Percentiles rank a stretch among this genome's conserved stretches.
These are phyloP conservation scores for Eudemis profundana DNA, from an alignment of 2,888 invertebrate species.

Conservation along the genomic window DNA sequence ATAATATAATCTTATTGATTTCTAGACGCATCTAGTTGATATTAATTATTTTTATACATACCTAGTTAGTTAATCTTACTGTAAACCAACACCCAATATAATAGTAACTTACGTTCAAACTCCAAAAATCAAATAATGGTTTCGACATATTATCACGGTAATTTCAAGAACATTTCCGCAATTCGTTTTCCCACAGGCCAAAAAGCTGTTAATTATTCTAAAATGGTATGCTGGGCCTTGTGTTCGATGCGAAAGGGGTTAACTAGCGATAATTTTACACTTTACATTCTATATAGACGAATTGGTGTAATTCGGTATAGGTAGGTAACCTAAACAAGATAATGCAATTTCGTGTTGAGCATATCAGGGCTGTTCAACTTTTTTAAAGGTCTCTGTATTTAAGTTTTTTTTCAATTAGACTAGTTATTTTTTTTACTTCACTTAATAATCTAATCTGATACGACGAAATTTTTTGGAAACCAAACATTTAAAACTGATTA, in stretches of 20 bases:
- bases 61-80: too few relatives aligned
- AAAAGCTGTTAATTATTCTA: constrained; percentile 62
- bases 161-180: constrained; percentile 55
- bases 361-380: background rate
- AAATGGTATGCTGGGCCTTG: constrained; percentile 69
- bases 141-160: constrained; percentile 54
- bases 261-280: constrained; percentile 67
- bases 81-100: constrained; percentile 60
- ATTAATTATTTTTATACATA: too few relatives aligned
- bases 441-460: background rate
- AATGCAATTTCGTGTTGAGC: constrained; percentile 24
- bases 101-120: too few relatives aligned
- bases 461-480: background rate
- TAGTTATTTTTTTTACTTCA: background rate
- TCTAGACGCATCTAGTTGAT: too few relatives aligned
- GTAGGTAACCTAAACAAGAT: constrained; percentile 56
- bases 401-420: background rate
- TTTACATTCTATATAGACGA: constrained; percentile 67
- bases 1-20: too few relatives aligned
- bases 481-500: constrained; percentile 4
- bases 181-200: constrained; percentile 66
- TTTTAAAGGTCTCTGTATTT: too few relatives aligned
- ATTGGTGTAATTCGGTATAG: constrained; percentile 53
- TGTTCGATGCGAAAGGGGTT: constrained; percentile 64
- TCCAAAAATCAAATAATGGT: too few relatives aligned